These are phyloP conservation scores for Camponotus floridanus DNA, from an alignment of 1,140 invertebrate genomes.

Conservation along the genomic window DNA sequence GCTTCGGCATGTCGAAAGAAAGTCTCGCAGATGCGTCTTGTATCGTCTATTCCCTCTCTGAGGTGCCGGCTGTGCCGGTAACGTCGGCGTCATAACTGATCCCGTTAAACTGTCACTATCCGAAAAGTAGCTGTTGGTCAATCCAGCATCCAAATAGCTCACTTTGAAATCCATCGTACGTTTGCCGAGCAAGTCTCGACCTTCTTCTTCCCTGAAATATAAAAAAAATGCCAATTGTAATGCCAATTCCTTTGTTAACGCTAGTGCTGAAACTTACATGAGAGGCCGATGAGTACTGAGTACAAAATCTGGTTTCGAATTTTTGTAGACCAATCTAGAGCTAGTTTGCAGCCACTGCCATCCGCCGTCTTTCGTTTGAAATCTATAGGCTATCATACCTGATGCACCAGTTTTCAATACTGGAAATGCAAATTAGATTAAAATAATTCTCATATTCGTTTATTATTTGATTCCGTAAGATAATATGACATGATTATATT, in stretches of 20 bases:
- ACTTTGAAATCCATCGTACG: constrained; percentile 99
- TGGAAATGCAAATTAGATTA: constrained; percentile 85
- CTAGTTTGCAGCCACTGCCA: constrained; percentile 99
- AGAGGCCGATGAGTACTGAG: constrained; percentile 98
- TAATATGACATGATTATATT: background rate
- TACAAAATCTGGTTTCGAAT: constrained; percentile 99
- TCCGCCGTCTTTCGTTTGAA: constrained; percentile 96
- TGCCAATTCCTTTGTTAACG: background rate
- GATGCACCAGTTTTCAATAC: constrained; percentile 99
- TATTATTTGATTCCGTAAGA: background rate
- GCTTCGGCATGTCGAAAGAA: constrained; percentile 95
- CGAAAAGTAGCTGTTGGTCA: constrained; percentile 96
- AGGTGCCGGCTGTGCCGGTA: constrained; percentile 87
- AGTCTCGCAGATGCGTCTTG: constrained; percentile 97
- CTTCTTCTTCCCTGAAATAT: constrained; percentile 97
- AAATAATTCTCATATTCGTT: background rate
- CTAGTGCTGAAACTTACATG: constrained; percentile 91
- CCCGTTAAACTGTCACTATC: constrained; percentile 93
- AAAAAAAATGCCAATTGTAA: background rate
- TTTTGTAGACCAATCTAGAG: constrained; percentile 98
- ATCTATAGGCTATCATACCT: constrained; percentile 98
- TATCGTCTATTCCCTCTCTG: constrained; percentile 94
- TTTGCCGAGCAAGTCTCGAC: constrained; percentile 97
- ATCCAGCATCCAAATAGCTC: constrained; percentile 96
- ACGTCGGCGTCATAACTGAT: constrained; percentile 86